These are phyloP conservation scores for Oncopeltus fasciatus DNA, from an alignment of 1,140 invertebrate species.

Conservation along the genomic window DNA sequence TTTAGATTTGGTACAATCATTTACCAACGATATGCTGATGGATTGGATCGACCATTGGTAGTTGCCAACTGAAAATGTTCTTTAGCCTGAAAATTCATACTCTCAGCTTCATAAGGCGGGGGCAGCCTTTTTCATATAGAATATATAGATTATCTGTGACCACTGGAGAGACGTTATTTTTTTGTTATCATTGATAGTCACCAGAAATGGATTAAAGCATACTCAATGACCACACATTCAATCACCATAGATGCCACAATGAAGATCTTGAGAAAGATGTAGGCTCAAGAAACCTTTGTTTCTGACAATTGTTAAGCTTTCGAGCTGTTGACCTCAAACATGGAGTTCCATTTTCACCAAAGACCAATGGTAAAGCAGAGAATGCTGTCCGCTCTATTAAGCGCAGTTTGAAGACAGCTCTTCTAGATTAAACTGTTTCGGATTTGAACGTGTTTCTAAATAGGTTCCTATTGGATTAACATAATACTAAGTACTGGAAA, in stretches of 20 bases:
- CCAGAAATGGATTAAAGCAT: too few species aligned
- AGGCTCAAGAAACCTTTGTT: not conserved
- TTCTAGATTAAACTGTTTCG: not conserved
- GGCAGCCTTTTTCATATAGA: too few species aligned
- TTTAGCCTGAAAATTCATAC: slow-evolving; percentile 28
- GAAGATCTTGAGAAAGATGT: not conserved
- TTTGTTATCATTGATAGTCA: too few species aligned
- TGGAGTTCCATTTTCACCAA: not conserved
- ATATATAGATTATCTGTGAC: too few species aligned
- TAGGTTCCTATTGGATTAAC: not conserved
- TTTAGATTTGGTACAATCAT: not conserved
- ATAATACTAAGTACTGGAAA: too few species aligned
- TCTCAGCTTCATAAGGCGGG: slow-evolving; percentile 26
- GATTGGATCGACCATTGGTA: not conserved
- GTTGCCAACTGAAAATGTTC: slow-evolving; percentile 22
- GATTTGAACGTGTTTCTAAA: not conserved
- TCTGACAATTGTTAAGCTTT: not conserved
- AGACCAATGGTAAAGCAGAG: not conserved
- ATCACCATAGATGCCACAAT: not conserved
- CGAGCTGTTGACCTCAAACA: not conserved
- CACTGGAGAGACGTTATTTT: too few species aligned
- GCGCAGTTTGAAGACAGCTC: slow-evolving; percentile 4
- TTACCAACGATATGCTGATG: not conserved
- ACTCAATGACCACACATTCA: too few species aligned
- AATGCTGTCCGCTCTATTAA: slow-evolving; percentile 1